Evolutionary conservation across 1,140 invertebrate species (phyloP).

Genomic region (Asbolus verrucosus): DNA sequence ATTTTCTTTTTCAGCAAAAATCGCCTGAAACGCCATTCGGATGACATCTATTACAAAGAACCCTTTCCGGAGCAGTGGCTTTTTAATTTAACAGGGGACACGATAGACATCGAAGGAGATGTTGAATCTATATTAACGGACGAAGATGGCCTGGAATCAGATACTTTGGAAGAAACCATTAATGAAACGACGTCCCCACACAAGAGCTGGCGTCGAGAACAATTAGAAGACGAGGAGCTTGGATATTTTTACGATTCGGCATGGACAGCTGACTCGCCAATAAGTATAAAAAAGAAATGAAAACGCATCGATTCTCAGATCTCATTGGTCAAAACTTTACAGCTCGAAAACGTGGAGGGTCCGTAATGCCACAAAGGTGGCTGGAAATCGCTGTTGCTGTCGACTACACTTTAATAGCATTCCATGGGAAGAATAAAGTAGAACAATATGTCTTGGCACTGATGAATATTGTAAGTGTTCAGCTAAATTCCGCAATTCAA

Average conservation of each 20-base stretch:
- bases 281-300: conserved; percentile 34
- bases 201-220: conserved; percentile 41
- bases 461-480: conserved; percentile 83
- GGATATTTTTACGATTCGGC: conserved; percentile 67
- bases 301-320: background rate
- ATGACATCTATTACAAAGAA: conserved; percentile 31
- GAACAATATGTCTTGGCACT: conserved; percentile 80
- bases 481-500: too few relatives aligned
- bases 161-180: background rate
- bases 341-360: conserved; percentile 39
- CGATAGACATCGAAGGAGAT: conserved; percentile 50
- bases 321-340: conserved; percentile 31
- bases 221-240: conserved; percentile 61
- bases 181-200: background rate
- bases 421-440: conserved; percentile 75
- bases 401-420: conserved; percentile 77
- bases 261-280: conserved; percentile 61
- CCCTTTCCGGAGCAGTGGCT: conserved; percentile 48
- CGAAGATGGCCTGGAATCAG: conserved; percentile 49
- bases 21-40: conserved; percentile 18
- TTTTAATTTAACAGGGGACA: conserved; percentile 68
- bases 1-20: conserved; percentile 18
- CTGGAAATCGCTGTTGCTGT: conserved; percentile 78
- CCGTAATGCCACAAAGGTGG: conserved; percentile 66
- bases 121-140: conserved; percentile 50